Conservation (phyloP, 2,113 vertebrate genomes). For the Dolichallabes microphthalmus region DNA sequence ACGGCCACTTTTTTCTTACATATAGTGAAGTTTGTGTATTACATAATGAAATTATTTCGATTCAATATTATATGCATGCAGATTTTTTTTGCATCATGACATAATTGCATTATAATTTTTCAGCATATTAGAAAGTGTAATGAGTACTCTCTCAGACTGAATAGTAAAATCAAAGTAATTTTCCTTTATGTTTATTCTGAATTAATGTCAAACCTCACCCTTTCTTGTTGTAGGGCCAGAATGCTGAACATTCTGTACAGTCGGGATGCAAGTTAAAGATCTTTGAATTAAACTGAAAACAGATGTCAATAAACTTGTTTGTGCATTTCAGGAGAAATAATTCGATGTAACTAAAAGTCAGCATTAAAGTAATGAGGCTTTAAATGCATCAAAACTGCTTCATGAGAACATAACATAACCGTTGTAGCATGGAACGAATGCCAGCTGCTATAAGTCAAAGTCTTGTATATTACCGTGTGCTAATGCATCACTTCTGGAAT, state of each 20-base stretch:
- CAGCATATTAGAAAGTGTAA: neutral
- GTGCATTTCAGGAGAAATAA: constrained; percentile 28
- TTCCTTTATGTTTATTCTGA: neutral
- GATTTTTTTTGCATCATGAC: neutral
- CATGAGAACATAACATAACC: neutral
- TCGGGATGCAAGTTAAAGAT: neutral
- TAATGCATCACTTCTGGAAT: constrained; percentile 37
- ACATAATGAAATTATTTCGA: neutral
- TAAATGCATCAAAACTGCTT: constrained; percentile 34
- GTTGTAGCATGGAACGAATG: constrained; percentile 4
- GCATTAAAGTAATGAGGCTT: constrained; percentile 13
- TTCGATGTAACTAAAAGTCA: constrained; percentile 23
- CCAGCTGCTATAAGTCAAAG: constrained; percentile 29
- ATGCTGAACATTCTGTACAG: constrained; percentile 7
- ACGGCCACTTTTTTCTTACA: neutral
- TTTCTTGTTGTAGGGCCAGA: constrained; percentile 14
- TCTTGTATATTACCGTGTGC: constrained; percentile 16
- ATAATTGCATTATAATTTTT: neutral
- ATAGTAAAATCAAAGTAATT: neutral
- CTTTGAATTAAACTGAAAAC: constrained; percentile 54
- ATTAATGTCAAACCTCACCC: neutral
- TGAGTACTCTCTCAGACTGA: neutral
- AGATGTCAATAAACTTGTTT: constrained; percentile 49
- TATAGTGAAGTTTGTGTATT: neutral
- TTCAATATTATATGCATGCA: neutral